These are phyloP conservation scores for Pangasius krempfi DNA, from an alignment of 2,797 vertebrate genomes.

Conservation along the genomic window DNA sequence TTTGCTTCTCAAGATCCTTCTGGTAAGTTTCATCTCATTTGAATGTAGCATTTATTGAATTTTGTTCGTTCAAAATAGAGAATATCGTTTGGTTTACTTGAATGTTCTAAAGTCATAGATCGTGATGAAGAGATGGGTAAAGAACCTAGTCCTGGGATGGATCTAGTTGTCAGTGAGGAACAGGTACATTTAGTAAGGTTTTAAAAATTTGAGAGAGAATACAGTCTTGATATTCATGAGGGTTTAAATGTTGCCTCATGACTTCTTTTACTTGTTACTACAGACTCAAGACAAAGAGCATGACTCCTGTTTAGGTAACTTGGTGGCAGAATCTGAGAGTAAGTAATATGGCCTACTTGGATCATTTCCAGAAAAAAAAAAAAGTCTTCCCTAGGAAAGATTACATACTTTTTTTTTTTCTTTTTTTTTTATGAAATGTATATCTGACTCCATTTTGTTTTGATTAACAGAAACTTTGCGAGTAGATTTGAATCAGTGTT, in stretches of 20 bases:
- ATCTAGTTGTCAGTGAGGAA: slow-evolving; percentile 1
- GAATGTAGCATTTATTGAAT: neutral
- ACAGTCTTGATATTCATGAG: neutral
- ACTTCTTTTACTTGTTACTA: neutral
- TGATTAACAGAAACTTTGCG: neutral
- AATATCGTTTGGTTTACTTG: neutral
- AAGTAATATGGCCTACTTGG: slow-evolving; percentile 8
- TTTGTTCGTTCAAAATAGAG: slow-evolving; percentile 29
- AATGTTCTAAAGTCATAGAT: slow-evolving; percentile 3
- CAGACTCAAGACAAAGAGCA: slow-evolving; percentile 27
- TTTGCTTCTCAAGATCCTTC: neutral
- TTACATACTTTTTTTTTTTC: neutral
- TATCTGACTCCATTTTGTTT: neutral
- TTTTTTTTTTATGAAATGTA: neutral
- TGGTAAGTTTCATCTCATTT: slow-evolving; percentile 29
- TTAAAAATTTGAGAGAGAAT: neutral
- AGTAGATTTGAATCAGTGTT: neutral
- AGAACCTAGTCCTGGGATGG: neutral
- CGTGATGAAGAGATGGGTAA: neutral
- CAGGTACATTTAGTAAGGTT: slow-evolving; percentile 34
- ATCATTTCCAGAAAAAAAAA: neutral
- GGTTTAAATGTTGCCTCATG: neutral
- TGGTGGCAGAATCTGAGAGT: slow-evolving; percentile 33
- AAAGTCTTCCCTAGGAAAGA: neutral
- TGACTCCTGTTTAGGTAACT: neutral